Percentiles rank a stretch among this genome's conserved stretches.
Conservation (phyloP, 2,113 vertebrate species). For the Polypterus bichir region DNA sequence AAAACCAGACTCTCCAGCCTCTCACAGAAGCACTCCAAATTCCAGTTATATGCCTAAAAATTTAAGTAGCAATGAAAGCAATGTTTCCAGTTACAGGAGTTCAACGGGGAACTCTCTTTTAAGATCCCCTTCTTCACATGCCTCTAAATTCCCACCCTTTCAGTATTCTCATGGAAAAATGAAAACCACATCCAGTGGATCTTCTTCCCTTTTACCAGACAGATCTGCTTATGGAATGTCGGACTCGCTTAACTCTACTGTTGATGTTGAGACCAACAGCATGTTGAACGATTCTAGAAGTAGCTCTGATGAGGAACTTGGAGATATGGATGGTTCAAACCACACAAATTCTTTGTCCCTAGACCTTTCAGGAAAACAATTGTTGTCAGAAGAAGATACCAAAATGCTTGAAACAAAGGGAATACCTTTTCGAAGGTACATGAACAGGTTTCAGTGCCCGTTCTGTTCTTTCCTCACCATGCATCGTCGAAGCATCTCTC, state of each 20-base stretch:
- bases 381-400: conserved; percentile 84
- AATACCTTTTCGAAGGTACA: conserved; percentile 83
- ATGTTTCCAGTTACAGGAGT: conserved; percentile 44
- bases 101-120: conserved; percentile 50
- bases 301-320: conserved; percentile 83
- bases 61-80: conserved; percentile 52
- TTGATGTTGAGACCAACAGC: conserved; percentile 64
- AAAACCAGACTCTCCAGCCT: conserved; percentile 50
- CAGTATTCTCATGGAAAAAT: conserved; percentile 72
- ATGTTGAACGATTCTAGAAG: conserved; percentile 71
- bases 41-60: conserved; percentile 56
- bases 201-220: conserved; percentile 75
- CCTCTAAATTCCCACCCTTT: conserved; percentile 61
- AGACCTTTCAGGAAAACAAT: conserved; percentile 71
- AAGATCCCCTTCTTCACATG: conserved; percentile 47
- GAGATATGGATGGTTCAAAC: conserved; percentile 77
- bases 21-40: conserved; percentile 57
- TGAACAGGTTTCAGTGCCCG: conserved; percentile 94
- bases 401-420: conserved; percentile 93
- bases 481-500: conserved; percentile 88
- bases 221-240: conserved; percentile 61
- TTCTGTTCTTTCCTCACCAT: conserved; percentile 95
- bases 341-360: conserved; percentile 67
- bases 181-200: conserved; percentile 68
- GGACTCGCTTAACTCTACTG: conserved; percentile 60